Percentiles rank a stretch among this genome's conserved stretches.
Conservation (phyloP, 2,888 invertebrate genomes). For the Microplitis manilae region DNA sequence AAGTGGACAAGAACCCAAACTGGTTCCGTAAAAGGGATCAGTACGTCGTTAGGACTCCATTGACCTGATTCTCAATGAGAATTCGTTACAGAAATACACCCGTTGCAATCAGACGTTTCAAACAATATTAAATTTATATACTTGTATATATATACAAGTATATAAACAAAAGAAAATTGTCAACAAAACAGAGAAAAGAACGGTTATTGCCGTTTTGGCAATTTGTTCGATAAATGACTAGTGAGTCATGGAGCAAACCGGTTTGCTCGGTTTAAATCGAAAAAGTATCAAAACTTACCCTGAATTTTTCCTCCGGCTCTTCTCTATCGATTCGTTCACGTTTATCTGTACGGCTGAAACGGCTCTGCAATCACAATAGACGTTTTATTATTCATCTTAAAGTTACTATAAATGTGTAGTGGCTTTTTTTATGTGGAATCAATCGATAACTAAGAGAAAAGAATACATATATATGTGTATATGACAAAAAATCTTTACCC, state of each 20-base stretch:
- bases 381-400: conserved; percentile 12
- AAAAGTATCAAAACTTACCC: conserved; percentile 57
- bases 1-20: conserved; percentile 43
- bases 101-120: background rate
- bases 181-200: conserved; percentile 32
- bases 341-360: conserved; percentile 55
- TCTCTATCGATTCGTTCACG: conserved; percentile 57
- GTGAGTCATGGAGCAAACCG: conserved; percentile 1
- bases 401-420: background rate
- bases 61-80: conserved; percentile 46
- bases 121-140: conserved; percentile 22
- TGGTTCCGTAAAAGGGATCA: conserved; percentile 52
- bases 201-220: conserved; percentile 45
- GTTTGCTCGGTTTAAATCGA: conserved; percentile 13
- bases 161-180: conserved; percentile 21
- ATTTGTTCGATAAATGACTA: conserved; percentile 39
- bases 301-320: conserved; percentile 47
- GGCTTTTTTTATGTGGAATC: background rate
- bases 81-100: conserved; percentile 41
- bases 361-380: conserved; percentile 57
- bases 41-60: conserved; percentile 47
- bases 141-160: conserved; percentile 29
- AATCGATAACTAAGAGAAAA: background rate
- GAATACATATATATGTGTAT: background rate
- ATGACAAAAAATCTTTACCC: conserved; percentile 8